These are phyloP conservation scores for Heliconius hewitsoni DNA, from an alignment of 1,140 invertebrate genomes.

Conservation along the genomic window DNA sequence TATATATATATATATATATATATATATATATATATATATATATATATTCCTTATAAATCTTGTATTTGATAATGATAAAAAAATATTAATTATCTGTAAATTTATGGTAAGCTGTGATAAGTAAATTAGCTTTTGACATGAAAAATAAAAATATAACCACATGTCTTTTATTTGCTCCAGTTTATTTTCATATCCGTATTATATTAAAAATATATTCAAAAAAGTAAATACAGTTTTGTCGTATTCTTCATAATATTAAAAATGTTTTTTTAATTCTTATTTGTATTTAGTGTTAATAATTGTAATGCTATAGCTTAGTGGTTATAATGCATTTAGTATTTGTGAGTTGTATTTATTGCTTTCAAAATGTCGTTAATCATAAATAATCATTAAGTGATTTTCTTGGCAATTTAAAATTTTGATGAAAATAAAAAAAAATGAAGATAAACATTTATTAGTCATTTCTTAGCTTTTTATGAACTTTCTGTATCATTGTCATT, in stretches of 20 bases:
- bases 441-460: neutral
- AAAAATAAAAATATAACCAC: neutral
- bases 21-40: too few relatives aligned
- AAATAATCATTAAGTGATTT: neutral
- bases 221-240: neutral
- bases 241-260: neutral
- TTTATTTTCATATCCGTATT: neutral
- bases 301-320: neutral
- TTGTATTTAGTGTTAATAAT: neutral
- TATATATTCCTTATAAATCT: neutral
- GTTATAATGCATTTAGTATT: neutral
- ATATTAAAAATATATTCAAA: neutral
- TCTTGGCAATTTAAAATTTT: neutral
- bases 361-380: neutral
- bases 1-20: too few relatives aligned
- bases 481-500: neutral
- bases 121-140: slow-evolving; percentile 1
- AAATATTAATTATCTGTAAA: neutral
- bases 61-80: neutral
- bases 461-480: neutral
- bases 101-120: slow-evolving; percentile 3
- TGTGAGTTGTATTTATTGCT: neutral
- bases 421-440: neutral
- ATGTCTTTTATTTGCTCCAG: neutral
- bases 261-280: too few relatives aligned